These are phyloP conservation scores for Aphidius colemani DNA, from an alignment of 2,888 invertebrate genomes.

Conservation along the genomic window DNA sequence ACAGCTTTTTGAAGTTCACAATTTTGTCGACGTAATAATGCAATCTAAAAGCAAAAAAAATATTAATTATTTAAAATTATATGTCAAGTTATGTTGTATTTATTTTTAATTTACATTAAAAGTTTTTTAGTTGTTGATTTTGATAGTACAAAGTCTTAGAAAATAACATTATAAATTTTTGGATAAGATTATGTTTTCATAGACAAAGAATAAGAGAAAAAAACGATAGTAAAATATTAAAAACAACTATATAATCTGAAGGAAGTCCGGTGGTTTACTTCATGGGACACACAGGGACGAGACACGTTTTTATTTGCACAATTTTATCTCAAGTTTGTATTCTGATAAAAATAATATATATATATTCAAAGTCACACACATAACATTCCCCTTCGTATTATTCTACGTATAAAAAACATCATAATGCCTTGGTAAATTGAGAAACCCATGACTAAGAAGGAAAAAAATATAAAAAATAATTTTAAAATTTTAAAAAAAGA, in stretches of 20 bases:
- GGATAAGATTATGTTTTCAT: slow-evolving; percentile 16
- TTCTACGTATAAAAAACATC: slow-evolving; percentile 10
- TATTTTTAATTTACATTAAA: neutral
- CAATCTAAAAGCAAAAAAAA: slow-evolving; percentile 44
- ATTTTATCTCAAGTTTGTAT: slow-evolving; percentile 58
- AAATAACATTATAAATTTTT: slow-evolving; percentile 20
- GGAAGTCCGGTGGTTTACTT: slow-evolving; percentile 54
- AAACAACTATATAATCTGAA: slow-evolving; percentile 50
- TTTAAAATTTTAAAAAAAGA: neutral
- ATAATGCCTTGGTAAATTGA: neutral
- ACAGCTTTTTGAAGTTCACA: slow-evolving; percentile 53
- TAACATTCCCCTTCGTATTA: slow-evolving; percentile 1
- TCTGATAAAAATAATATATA: slow-evolving; percentile 47
- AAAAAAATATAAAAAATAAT: too few relatives aligned
- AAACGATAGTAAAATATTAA: slow-evolving; percentile 44
- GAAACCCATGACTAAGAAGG: too few relatives aligned
- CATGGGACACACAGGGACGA: slow-evolving; percentile 41
- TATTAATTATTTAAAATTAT: too few relatives aligned
- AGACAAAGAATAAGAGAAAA: slow-evolving; percentile 8
- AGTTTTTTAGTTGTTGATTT: neutral
- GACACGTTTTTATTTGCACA: slow-evolving; percentile 52
- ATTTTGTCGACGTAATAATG: slow-evolving; percentile 53
- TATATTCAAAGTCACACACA: too few relatives aligned
- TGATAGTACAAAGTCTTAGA: slow-evolving; percentile 9
- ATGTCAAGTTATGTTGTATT: neutral